phyloP scores from a whole-genome alignment of 2,113 vertebrate genomes.

The Anolis carolinensis region DNA sequence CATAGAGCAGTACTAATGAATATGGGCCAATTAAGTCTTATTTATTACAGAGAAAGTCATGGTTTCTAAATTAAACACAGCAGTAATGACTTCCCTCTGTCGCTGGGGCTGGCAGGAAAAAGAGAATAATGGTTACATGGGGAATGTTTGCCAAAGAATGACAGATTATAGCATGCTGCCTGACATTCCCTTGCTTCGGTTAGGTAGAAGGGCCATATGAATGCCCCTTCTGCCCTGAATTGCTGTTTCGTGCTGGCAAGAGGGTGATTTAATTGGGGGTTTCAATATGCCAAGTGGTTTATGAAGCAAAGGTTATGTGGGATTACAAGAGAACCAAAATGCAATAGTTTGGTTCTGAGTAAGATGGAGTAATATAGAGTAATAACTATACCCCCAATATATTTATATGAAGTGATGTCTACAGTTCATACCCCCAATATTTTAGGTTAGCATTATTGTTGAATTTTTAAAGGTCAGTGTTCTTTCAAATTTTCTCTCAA shows the following conservation, averaged over 20 bases:
- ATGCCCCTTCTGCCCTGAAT: background rate
- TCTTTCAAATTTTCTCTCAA: background rate
- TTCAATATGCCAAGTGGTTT: background rate
- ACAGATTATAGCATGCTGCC: background rate
- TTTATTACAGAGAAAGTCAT: constrained; percentile 34
- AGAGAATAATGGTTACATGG: background rate
- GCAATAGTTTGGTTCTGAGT: background rate
- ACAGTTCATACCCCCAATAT: background rate
- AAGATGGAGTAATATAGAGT: too few species aligned
- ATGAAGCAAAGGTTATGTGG: background rate
- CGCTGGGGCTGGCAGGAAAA: background rate
- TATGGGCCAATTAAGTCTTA: constrained; percentile 33
- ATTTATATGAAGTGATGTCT: background rate
- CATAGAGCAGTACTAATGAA: constrained; percentile 27
- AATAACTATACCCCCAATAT: too few species aligned
- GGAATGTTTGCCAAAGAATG: background rate
- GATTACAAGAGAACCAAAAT: background rate
- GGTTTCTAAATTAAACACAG: constrained; percentile 31
- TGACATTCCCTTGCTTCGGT: background rate
- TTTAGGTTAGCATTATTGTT: background rate
- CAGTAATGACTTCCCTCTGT: constrained; percentile 8
- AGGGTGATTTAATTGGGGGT: background rate
- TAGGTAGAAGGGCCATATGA: background rate
- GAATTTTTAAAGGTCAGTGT: background rate
- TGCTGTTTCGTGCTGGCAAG: background rate